Evolutionary conservation across 2,113 vertebrate species (phyloP).

Genomic region (Ceyx melanurus): DNA sequence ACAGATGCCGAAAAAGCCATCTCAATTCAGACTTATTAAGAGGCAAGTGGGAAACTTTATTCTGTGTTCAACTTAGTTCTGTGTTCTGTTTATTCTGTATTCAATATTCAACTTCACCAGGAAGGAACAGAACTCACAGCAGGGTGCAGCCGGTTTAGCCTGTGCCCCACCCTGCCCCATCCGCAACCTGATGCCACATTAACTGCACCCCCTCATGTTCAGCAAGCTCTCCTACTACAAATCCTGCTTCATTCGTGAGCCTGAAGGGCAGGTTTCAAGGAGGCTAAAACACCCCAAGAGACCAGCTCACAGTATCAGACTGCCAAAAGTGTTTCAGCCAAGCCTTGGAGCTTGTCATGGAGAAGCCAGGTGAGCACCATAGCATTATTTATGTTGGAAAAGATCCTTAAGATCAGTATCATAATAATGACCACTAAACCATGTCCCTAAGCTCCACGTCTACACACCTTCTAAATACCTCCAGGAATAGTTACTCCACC

Average conservation of each 20-base stretch:
- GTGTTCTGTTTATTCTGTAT: too few species aligned
- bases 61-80: not conserved
- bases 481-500: not conserved
- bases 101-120: not conserved
- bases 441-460: not conserved
- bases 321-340: not conserved
- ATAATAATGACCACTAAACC: not conserved
- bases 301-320: not conserved
- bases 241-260: rapidly evolving
- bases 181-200: not conserved
- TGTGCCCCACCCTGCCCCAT: not conserved
- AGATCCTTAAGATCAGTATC: not conserved
- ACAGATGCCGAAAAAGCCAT: not conserved
- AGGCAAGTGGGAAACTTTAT: not conserved
- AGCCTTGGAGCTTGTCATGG: not conserved
- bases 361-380: too few species aligned
- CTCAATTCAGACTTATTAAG: not conserved
- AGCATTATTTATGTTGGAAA: too few species aligned
- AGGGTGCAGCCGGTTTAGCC: not conserved
- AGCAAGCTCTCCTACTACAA: rapidly evolving
- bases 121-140: rapidly evolving
- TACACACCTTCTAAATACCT: not conserved
- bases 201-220: rapidly evolving
- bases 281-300: not conserved
- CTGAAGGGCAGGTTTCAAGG: rapidly evolving